phyloP scores from a whole-genome alignment of 2,888 invertebrate genomes.

The Iphiclides podalirius region DNA sequence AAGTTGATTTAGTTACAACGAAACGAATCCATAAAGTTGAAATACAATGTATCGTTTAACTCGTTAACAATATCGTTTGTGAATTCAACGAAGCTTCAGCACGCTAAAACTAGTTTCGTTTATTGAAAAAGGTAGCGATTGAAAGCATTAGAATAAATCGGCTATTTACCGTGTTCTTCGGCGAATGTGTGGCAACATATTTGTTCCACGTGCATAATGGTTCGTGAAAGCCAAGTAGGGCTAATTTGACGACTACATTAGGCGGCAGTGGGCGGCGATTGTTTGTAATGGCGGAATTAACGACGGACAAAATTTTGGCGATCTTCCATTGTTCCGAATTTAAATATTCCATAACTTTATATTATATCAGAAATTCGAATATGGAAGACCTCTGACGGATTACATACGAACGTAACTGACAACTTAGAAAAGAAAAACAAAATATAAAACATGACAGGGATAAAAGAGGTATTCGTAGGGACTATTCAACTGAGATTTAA shows the following conservation, averaged over 20 bases:
- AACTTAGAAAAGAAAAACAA: background rate
- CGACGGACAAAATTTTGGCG: slow-evolving; percentile 11
- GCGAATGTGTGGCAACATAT: slow-evolving; percentile 43
- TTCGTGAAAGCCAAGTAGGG: slow-evolving; percentile 50
- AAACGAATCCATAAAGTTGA: no score
- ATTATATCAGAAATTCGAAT: background rate
- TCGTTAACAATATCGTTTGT: no score
- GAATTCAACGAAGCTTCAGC: no score
- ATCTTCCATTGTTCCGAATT: background rate
- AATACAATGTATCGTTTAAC: no score
- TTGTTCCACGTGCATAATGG: slow-evolving; percentile 50
- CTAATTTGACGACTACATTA: slow-evolving; percentile 36
- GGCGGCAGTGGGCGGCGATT: slow-evolving; percentile 39
- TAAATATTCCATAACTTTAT: background rate
- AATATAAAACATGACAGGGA: no score
- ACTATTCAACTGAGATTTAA: no score
- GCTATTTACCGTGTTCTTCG: slow-evolving; percentile 25
- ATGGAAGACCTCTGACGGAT: background rate
- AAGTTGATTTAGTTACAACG: no score
- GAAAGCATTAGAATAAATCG: no score
- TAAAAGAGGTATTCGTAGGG: no score
- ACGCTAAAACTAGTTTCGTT: no score
- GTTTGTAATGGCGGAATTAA: slow-evolving; percentile 4
- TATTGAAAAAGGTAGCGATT: no score
- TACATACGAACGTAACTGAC: background rate